Conservation (phyloP, 2,888 invertebrate species). For the Orchestes rusci region DNA sequence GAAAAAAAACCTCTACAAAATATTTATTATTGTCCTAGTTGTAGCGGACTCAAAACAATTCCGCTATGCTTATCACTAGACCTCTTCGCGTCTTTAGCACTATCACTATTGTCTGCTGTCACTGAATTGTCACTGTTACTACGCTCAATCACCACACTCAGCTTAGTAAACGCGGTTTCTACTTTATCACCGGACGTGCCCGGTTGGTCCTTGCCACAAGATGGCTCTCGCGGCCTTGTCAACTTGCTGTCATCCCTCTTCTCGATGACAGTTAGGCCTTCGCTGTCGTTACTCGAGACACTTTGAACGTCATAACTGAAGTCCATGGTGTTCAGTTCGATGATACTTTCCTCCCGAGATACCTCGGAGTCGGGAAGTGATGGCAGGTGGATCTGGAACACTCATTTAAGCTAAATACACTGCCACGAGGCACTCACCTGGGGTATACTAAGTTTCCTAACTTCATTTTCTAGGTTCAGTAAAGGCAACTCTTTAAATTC, state of each 20-base stretch:
- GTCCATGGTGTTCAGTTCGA: conserved; percentile 44
- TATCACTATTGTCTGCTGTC: conserved; percentile 1
- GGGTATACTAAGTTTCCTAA: conserved; percentile 26
- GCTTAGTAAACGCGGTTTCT: conserved; percentile 25
- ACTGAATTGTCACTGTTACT: conserved; percentile 28
- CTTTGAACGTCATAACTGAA: conserved; percentile 37
- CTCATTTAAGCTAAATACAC: not conserved
- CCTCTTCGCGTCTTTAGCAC: conserved; percentile 24
- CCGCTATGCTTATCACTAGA: conserved; percentile 44
- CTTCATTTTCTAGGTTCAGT: conserved; percentile 24
- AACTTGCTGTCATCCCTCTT: conserved; percentile 30
- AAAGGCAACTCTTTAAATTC: conserved; percentile 38
- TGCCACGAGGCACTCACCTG: conserved; percentile 15
- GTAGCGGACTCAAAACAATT: conserved; percentile 58
- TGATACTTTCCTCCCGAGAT: conserved; percentile 41
- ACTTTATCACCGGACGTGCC: conserved; percentile 29
- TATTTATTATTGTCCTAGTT: conserved; percentile 47
- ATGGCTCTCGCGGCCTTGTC: conserved; percentile 37
- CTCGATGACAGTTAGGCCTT: conserved; percentile 15
- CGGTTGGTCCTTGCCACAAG: conserved; percentile 37
- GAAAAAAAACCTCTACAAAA: no score
- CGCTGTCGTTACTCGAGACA: conserved; percentile 37
- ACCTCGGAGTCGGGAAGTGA: conserved; percentile 29
- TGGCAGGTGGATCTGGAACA: conserved; percentile 33
- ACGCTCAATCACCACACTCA: conserved; percentile 42